Conservation (phyloP, 2,113 vertebrate species). For the Oxyruncus cristatus region DNA sequence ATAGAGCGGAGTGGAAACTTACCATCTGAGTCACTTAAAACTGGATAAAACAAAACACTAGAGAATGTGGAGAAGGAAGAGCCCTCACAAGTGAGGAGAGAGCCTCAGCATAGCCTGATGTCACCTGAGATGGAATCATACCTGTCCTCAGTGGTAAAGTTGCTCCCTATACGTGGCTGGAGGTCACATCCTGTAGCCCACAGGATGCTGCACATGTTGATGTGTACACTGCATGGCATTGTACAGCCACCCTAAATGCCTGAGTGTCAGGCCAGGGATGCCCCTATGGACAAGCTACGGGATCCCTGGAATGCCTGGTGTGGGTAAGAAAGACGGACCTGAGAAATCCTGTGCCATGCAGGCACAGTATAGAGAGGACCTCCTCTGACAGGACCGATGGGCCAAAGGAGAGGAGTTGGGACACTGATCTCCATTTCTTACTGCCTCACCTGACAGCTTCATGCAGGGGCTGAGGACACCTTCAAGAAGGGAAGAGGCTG, state of each 20-base stretch:
- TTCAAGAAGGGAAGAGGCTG: background rate
- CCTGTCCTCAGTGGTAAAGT: background rate
- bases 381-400: background rate
- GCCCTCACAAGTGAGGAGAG: no score
- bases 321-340: background rate
- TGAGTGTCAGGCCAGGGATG: background rate
- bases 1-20: background rate
- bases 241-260: no score
- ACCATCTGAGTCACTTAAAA: background rate
- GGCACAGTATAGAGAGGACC: background rate
- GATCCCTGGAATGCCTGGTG: background rate
- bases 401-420: background rate
- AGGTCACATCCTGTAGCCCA: background rate
- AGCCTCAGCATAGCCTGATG: background rate
- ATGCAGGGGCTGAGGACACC: background rate
- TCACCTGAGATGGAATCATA: background rate
- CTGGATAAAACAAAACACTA: background rate
- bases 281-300: rapidly evolving
- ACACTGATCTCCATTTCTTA: background rate
- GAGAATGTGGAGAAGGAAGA: no score
- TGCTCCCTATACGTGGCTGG: background rate
- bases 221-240: background rate
- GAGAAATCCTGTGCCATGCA: background rate
- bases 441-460: background rate
- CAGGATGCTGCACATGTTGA: rapidly evolving